Percentiles rank a stretch among this genome's conserved stretches.
Conservation (phyloP, 35 echinoderm and acorn worm genomes). For the Ptychodera flava region DNA sequence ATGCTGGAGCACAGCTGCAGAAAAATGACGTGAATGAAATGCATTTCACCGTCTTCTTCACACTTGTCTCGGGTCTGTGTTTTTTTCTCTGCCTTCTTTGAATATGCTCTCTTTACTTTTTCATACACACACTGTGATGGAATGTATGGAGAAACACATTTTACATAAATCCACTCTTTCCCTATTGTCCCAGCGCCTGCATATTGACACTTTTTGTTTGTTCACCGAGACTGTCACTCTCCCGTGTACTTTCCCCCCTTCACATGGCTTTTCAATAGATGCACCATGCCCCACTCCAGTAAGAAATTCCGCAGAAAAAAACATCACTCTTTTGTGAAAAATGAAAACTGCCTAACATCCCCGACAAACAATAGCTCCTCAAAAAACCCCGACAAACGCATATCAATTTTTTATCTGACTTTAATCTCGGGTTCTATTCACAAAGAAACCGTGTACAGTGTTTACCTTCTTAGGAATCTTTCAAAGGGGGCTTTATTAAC, state of each 20-base stretch:
- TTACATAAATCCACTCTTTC: constrained; percentile 1
- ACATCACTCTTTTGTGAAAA: neutral
- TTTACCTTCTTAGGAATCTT: neutral
- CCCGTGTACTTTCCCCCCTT: neutral
- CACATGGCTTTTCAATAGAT: neutral
- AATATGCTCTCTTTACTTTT: no score
- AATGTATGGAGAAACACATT: neutral
- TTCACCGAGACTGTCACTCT: neutral
- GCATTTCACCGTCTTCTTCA: neutral
- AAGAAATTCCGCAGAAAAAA: neutral
- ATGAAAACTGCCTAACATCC: neutral
- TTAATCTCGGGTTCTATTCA: neutral
- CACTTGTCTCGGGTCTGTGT: neutral
- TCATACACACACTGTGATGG: neutral
- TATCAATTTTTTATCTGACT: neutral
- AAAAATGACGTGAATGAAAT: neutral
- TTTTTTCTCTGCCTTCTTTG: neutral
- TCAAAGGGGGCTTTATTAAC: neutral
- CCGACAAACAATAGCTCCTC: neutral
- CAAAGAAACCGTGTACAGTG: neutral
- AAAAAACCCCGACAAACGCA: neutral
- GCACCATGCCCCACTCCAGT: neutral
- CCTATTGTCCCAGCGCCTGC: neutral
- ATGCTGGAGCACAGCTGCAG: neutral
- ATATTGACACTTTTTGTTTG: neutral